phyloP scores from a whole-genome alignment of 2,797 vertebrate genomes.

The Psittacula derbiana region DNA sequence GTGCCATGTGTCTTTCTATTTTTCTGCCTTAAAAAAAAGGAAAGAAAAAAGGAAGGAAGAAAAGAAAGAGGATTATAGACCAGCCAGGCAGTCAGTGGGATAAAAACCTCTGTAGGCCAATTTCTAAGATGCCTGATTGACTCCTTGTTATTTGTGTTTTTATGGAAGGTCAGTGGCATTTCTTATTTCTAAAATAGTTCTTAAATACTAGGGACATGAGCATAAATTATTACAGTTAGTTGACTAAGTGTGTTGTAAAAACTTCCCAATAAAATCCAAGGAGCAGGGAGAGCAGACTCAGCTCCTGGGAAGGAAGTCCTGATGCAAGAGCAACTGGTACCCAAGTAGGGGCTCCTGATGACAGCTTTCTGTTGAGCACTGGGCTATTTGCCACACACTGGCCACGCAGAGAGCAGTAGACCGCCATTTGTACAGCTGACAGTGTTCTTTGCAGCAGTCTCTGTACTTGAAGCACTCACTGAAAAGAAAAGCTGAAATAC shows the following conservation, averaged over 20 bases:
- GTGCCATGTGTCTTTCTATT: constrained; percentile 1
- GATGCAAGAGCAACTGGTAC: neutral
- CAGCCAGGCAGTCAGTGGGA: neutral
- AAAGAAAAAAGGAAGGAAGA: neutral
- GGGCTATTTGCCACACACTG: fast-evolving
- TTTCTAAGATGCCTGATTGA: neutral
- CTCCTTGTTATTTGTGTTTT: neutral
- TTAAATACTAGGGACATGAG: neutral
- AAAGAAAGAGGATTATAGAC: neutral
- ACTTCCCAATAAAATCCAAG: neutral
- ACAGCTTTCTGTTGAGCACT: neutral
- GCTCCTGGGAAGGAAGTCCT: neutral
- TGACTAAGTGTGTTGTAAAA: neutral
- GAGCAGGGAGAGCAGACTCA: neutral
- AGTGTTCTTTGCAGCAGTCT: neutral
- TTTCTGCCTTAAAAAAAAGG: constrained; percentile 1
- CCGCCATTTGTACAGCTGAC: neutral
- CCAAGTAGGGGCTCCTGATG: neutral
- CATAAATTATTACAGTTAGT: neutral
- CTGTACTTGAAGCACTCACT: neutral
- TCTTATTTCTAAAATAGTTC: neutral
- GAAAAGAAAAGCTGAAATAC: neutral
- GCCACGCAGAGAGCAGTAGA: neutral
- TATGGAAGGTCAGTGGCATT: neutral
- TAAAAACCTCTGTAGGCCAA: neutral